Evolutionary conservation across 2,797 vertebrate species (phyloP).

Genomic region (Crocidura indochinensis): DNA sequence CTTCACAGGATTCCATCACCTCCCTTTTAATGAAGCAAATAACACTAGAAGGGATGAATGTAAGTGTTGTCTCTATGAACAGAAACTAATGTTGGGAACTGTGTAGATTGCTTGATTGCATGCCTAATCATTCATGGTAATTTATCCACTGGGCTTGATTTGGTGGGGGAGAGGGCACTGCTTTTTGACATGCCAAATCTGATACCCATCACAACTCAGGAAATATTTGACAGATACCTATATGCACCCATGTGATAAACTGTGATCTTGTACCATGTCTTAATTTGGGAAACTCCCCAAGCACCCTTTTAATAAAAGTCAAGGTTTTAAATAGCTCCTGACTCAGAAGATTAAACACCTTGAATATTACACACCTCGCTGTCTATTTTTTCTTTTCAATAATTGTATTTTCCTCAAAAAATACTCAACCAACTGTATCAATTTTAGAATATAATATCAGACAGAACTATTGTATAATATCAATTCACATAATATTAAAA

Average conservation of each 20-base stretch:
- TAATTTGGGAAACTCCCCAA: conserved; percentile 43
- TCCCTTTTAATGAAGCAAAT: conserved; percentile 80
- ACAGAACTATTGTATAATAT: conserved; percentile 57
- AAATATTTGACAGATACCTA: conserved; percentile 41
- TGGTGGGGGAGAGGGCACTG: neutral
- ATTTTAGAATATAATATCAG: neutral
- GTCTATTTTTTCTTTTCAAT: conserved; percentile 3
- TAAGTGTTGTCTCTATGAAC: conserved; percentile 72
- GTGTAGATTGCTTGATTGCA: conserved; percentile 70
- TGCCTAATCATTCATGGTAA: conserved; percentile 67
- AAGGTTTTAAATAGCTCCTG: conserved; percentile 67
- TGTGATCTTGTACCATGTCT: neutral
- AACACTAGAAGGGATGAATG: conserved; percentile 71
- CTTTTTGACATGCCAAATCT: conserved; percentile 61
- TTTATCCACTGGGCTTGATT: conserved; percentile 65
- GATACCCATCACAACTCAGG: conserved; percentile 56
- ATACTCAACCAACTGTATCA: conserved; percentile 24
- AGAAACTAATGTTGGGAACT: conserved; percentile 69
- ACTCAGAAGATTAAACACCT: neutral
- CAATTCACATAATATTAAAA: conserved; percentile 81
- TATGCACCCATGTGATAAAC: neutral
- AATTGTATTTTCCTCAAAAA: conserved; percentile 39
- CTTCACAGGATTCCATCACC: conserved; percentile 71
- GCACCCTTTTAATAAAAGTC: conserved; percentile 63
- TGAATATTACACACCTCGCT: conserved; percentile 7